Percentiles rank a stretch among this genome's conserved stretches.
These are phyloP conservation scores for Nothocercus nigrocapillus DNA, from an alignment of 2,113 vertebrate species.

Conservation along the genomic window DNA sequence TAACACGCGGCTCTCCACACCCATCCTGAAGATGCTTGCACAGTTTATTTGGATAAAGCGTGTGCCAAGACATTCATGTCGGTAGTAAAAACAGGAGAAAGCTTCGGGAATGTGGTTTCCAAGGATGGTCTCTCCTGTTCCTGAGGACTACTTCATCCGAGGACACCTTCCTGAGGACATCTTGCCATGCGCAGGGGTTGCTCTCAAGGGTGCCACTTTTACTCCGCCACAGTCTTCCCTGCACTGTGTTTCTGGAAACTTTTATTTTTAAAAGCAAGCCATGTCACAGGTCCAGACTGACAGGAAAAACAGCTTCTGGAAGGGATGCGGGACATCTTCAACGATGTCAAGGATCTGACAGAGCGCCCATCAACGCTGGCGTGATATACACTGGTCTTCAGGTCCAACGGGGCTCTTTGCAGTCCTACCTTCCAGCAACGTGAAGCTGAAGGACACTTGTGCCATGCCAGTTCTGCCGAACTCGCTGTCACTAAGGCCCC, in stretches of 20 bases:
- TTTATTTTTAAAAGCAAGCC: neutral
- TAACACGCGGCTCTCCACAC: constrained; percentile 10
- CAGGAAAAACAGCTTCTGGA: neutral
- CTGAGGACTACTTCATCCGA: neutral
- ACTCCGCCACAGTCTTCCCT: neutral
- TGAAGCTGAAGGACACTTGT: neutral
- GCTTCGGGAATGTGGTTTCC: neutral
- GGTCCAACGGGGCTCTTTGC: neutral
- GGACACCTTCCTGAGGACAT: too few relatives aligned
- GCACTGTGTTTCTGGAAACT: neutral
- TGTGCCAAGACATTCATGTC: neutral
- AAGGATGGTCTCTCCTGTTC: neutral
- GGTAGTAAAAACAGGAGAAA: neutral
- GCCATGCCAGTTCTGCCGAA: neutral
- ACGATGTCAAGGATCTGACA: neutral
- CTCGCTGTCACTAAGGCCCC: neutral
- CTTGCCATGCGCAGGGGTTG: neutral
- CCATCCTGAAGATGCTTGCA: neutral
- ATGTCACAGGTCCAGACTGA: neutral
- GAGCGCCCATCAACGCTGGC: neutral
- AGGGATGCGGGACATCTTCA: neutral
- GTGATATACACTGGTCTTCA: neutral
- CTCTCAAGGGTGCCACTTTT: neutral
- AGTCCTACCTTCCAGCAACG: neutral
- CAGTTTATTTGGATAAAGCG: constrained; percentile 1